Percentiles rank a stretch among this genome's conserved stretches.
Conservation (phyloP, 2,113 vertebrate genomes). For the Lepisosteus osseus region DNA sequence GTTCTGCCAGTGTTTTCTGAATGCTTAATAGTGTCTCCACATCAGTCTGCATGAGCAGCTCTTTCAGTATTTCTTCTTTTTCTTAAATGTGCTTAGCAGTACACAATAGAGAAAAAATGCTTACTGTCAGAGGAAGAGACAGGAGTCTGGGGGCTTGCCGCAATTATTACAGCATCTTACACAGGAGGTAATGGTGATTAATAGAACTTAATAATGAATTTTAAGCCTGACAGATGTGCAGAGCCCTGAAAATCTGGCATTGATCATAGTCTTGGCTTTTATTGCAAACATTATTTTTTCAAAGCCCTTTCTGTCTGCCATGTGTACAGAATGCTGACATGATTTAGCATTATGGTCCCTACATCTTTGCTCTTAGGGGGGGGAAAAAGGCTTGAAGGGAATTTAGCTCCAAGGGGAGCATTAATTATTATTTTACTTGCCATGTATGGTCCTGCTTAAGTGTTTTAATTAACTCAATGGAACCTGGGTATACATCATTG, state of each 20-base stretch:
- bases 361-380: background rate
- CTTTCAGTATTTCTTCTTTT: no score
- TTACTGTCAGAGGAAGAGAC: no score
- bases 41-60: no score
- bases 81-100: no score
- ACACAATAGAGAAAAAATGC: no score
- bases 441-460: background rate
- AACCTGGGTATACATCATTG: conserved; percentile 2
- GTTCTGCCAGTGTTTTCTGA: no score
- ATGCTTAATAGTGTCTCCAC: no score
- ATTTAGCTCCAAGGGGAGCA: background rate
- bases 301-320: background rate
- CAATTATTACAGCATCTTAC: no score
- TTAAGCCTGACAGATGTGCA: background rate
- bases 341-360: conserved; percentile 13
- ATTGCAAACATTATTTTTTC: conserved; percentile 3
- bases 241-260: background rate
- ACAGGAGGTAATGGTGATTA: no score
- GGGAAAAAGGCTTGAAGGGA: background rate
- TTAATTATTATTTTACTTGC: background rate
- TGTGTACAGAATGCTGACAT: background rate
- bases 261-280: background rate
- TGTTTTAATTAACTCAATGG: conserved; percentile 19
- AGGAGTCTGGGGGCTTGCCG: no score
- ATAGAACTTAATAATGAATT: no score